Conservation (phyloP, 2,113 vertebrate species). For the Perca fluviatilis region DNA sequence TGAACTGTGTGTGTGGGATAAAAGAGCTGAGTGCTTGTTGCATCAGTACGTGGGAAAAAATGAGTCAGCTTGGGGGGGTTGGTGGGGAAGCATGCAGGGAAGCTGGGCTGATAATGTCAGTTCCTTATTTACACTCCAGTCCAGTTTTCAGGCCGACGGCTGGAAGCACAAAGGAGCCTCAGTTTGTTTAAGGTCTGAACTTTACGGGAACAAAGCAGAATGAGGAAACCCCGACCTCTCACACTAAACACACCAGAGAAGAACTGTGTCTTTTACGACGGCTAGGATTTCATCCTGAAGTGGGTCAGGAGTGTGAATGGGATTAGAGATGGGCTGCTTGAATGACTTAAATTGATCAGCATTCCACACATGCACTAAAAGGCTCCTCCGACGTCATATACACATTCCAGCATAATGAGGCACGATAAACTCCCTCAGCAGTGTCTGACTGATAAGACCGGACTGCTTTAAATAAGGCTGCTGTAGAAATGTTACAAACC, state of each 20-base stretch:
- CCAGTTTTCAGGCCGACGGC: conserved; percentile 41
- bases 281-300: conserved; percentile 27
- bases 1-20: conserved; percentile 20
- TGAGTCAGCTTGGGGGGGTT: conserved; percentile 36
- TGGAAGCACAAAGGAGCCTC: conserved; percentile 49
- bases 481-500: background rate
- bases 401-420: conserved; percentile 47
- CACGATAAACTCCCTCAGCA: background rate
- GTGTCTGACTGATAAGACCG: conserved; percentile 11
- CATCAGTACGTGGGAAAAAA: conserved; percentile 55
- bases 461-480: background rate
- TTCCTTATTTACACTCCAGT: conserved; percentile 57
- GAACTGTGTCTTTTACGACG: conserved; percentile 12
- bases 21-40: conserved; percentile 54
- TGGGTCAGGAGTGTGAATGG: conserved; percentile 48
- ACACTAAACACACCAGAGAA: conserved; percentile 47
- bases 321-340: conserved; percentile 24
- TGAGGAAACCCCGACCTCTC: conserved; percentile 35
- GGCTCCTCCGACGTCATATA: conserved; percentile 14
- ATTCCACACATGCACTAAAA: conserved; percentile 36
- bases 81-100: conserved; percentile 9
- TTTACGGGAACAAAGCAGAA: conserved; percentile 51
- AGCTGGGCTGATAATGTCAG: conserved; percentile 37
- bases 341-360: conserved; percentile 31
- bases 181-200: conserved; percentile 49